Conservation (phyloP, 2,888 invertebrate genomes). For the Lingula anatina region DNA sequence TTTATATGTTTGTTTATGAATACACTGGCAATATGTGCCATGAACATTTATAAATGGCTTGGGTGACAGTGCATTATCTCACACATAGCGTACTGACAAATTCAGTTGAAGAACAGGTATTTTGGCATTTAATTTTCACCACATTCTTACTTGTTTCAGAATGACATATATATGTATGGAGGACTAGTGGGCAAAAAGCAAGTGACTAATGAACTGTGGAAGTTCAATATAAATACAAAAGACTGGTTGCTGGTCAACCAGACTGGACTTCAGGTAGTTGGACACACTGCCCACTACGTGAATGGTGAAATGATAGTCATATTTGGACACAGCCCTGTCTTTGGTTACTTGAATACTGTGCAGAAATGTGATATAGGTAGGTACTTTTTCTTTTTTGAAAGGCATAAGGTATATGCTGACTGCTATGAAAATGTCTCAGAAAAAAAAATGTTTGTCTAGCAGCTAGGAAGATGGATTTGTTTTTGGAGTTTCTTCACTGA, state of each 20-base stretch:
- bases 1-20: too few species aligned
- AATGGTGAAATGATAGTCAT: conserved; percentile 81
- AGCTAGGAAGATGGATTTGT: too few species aligned
- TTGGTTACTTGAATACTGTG: conserved; percentile 90
- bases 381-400: conserved; percentile 10
- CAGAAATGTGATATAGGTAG: conserved; percentile 60
- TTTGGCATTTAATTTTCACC: neutral
- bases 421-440: too few species aligned
- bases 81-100: neutral
- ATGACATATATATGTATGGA: conserved; percentile 85
- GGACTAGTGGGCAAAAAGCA: conserved; percentile 64
- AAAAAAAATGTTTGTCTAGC: too few species aligned
- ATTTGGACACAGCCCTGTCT: conserved; percentile 92
- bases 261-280: conserved; percentile 53
- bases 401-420: too few species aligned
- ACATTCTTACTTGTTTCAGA: conserved; percentile 54
- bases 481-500: too few species aligned
- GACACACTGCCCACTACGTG: conserved; percentile 87
- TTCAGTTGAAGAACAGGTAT: neutral
- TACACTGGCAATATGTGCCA: neutral
- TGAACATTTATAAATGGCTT: neutral
- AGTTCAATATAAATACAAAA: conserved; percentile 71
- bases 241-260: conserved; percentile 66
- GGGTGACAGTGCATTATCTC: neutral
- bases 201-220: conserved; percentile 78